A percentile compares a stretch with the other conserved stretches of the same genome.
Evolutionary conservation across 2,888 invertebrate genomes (phyloP).

Genomic region (Panzeria rudis): DNA sequence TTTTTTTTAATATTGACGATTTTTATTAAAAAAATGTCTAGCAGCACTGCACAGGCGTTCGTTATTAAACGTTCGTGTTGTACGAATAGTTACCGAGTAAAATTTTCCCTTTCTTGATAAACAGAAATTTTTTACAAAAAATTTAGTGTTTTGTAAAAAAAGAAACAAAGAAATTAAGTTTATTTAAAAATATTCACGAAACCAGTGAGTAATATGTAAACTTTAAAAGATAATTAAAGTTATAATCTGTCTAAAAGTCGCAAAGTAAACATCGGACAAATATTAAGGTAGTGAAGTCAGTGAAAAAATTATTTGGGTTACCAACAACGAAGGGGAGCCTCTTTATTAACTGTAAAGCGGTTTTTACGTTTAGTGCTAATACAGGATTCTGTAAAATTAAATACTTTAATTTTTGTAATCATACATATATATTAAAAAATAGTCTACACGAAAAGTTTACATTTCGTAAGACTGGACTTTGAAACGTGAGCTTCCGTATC

Average conservation of each 20-base stretch:
- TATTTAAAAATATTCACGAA: slow-evolving; percentile 30
- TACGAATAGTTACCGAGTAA: slow-evolving; percentile 59
- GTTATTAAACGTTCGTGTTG: slow-evolving; percentile 25
- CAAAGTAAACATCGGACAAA: slow-evolving; percentile 1
- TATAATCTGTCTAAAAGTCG: slow-evolving; percentile 5
- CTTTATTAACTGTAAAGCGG: slow-evolving; percentile 14
- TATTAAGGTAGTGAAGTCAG: background rate
- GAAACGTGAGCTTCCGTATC: slow-evolving; percentile 51
- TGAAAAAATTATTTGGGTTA: slow-evolving; percentile 46
- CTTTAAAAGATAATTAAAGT: background rate
- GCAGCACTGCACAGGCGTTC: slow-evolving; percentile 22
- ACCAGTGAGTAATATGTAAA: slow-evolving; percentile 63
- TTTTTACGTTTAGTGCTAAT: slow-evolving; percentile 2
- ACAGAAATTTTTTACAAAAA: slow-evolving; percentile 57
- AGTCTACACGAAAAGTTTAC: background rate
- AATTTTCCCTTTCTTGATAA: slow-evolving; percentile 67
- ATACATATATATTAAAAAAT: background rate
- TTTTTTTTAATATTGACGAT: no score
- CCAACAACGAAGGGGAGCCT: slow-evolving; percentile 16
- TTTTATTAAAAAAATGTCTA: background rate
- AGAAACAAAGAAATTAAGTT: slow-evolving; percentile 8
- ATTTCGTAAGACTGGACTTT: slow-evolving; percentile 62
- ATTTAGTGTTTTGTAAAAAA: slow-evolving; percentile 50
- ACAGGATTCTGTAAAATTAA: slow-evolving; percentile 4
- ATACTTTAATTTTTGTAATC: background rate